Base-by-base conservation (phyloP, 2,113 vertebrate genomes). In the Eulemur rufifrons region DNA sequence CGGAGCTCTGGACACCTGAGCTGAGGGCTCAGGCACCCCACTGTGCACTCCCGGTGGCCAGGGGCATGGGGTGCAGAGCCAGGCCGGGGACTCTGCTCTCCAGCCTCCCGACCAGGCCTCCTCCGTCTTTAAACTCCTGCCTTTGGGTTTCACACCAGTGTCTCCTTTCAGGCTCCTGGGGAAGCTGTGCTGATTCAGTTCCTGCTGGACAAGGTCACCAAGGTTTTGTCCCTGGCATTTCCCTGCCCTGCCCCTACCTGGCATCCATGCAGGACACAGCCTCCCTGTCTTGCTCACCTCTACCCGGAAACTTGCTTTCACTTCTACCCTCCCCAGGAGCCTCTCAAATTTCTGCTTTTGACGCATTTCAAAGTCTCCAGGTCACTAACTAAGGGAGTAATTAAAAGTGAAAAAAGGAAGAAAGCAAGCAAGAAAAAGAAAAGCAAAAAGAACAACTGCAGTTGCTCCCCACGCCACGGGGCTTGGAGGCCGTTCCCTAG, bases 401-500 rank as follows among this genome's bases (percentile, higher is more conserved):
- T 68, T 83, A 64, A 88, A 42, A 32, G 37, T 27, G 34, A 20
- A 37, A 39, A 17, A 39, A 14, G 12, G 29, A 34, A 11, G 81
- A 14, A 27, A 37, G 45, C 18, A 21, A 50, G 45, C 2, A 13
- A 34, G 52, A 32, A 50, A 61, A 45, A 76, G 17, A 71, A 71
- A 87, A 21, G 15, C 20, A 25, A 56, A 78, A 47, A 42, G 71
- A 71, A 39, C 83, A 52, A 34, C 89, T 74, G 86, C 71, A 68
- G 86, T 90, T 78, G 90, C 97, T 88, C 94, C 91, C 86, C 73
- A 78, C 78, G 94, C 2, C 71, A 73, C 34, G 94, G 76, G 81
- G 86, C 82, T 82, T 82, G n/a, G 23, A 17, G 20, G 17, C 89
- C 94, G 6, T 91, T 78, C 93, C 86, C 18, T 96, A 97, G 98